Conservation (phyloP, 1,140 invertebrate genomes). For the Apis dorsata region DNA sequence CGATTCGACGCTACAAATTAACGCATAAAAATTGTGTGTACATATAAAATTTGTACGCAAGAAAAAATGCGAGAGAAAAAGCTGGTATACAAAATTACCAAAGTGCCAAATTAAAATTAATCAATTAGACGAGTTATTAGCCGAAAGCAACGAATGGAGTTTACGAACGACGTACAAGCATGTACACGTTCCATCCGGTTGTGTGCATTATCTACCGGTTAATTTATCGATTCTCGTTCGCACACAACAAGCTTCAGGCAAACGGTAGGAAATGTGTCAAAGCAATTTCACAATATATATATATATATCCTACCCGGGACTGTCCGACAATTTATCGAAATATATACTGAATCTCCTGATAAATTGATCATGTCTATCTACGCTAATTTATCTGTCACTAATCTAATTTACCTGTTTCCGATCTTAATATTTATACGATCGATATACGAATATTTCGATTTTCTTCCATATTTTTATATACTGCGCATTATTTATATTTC, state of each 20-base stretch:
- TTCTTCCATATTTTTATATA: too few relatives aligned
- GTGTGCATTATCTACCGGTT: slow-evolving; percentile 37
- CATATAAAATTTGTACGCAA: too few relatives aligned
- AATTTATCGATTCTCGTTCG: slow-evolving; percentile 34
- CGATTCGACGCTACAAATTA: too few relatives aligned
- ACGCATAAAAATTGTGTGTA: too few relatives aligned
- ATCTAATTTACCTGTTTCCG: slow-evolving; percentile 12
- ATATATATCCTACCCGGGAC: slow-evolving; percentile 7
- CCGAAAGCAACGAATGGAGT: slow-evolving; percentile 24
- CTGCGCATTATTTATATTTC: too few relatives aligned
- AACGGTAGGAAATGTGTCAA: slow-evolving; percentile 42
- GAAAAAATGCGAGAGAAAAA: too few relatives aligned
- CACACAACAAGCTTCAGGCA: slow-evolving; percentile 7
- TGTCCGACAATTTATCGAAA: slow-evolving; percentile 44
- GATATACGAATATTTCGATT: too few relatives aligned
- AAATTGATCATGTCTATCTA: slow-evolving; percentile 19
- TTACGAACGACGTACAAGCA: slow-evolving; percentile 18
- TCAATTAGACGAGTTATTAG: background rate
- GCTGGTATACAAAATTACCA: too few relatives aligned
- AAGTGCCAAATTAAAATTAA: too few relatives aligned
- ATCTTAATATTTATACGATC: too few relatives aligned
- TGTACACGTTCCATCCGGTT: background rate
- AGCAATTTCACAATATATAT: slow-evolving; percentile 37
- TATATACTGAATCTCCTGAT: background rate
- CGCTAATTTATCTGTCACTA: slow-evolving; percentile 28